phyloP scores from a whole-genome alignment of 2,797 vertebrate genomes.

The Alcedo quadribrachys region DNA sequence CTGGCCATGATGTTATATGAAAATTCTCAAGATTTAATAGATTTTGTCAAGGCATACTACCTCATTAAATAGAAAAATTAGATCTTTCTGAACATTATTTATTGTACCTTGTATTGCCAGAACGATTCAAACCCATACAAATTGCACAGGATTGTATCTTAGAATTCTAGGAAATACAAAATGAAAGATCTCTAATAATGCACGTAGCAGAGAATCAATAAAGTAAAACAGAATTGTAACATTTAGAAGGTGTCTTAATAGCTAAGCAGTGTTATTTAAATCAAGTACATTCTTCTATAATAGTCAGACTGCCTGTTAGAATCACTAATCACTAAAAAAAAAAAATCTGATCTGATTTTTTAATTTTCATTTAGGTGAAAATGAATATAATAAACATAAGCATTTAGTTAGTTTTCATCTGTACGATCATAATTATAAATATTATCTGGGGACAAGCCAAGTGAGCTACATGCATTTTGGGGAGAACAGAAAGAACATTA shows the following conservation, averaged over 20 bases:
- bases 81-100: background rate
- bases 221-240: background rate
- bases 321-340: background rate
- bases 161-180: background rate
- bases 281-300: background rate
- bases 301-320: background rate
- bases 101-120: background rate
- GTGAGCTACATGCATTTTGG: background rate
- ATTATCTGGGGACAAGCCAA: background rate
- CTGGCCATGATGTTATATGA: background rate
- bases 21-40: background rate
- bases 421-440: background rate
- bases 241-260: background rate
- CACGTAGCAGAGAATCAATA: background rate
- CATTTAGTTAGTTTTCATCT: background rate
- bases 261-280: background rate
- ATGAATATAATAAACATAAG: background rate
- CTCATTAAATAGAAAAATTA: background rate
- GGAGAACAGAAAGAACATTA: background rate
- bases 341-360: background rate
- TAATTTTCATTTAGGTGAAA: background rate
- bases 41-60: background rate
- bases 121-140: background rate
- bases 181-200: background rate
- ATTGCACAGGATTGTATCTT: background rate